Evolutionary conservation across 2,888 invertebrate species (phyloP), one percentile per base, ranked within the genome.

Genomic region (Dorcus hopei): DNA sequence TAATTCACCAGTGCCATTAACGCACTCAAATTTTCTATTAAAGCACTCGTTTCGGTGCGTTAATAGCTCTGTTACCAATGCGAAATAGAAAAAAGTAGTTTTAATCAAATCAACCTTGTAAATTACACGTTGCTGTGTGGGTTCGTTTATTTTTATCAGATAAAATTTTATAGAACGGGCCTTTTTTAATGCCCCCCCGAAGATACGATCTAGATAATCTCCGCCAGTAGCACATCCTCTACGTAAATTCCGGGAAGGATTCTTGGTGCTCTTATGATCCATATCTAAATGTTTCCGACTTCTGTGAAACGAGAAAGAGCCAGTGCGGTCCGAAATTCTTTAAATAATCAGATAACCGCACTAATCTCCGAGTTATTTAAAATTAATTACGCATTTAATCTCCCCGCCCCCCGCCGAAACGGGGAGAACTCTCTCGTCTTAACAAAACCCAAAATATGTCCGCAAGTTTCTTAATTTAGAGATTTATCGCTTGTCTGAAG

Each of bases 311-410:
- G 51, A 39, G 45, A 50, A 47, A 39, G 38, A 39, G 38, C 48
- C 16, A 52, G 19, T 3, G 49, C 45, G 58, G 14, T 38, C 38
- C 38, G 16, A 61, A 55, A 63, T 65, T 58, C 61, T 61, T 57
- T 61, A 65, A 63, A 63, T 60, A 61, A 59, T 61, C 61, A 48
- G 57, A 56, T 52, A 52, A 56, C 60, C 58, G 57, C 61, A 49
- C 49, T 49, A 49, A 56, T 54, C 50, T 54, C 52, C 52, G 55
- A 61, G 61, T 59, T 64, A 62, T 64, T 59, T 61, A 54, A 58
- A 63, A 65, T 65, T 65, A 65, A 65, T 65, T 61, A 61, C 58
- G 59, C 55, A 59, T 61, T 63, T 62, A 59, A 54, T 51, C 38
- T 9, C 39, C 14, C 14, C 14, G 1, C 43, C 51, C 49, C 45